phyloP scores from a whole-genome alignment of 1,140 invertebrate species.

The Stegodyphus mimosarum region DNA sequence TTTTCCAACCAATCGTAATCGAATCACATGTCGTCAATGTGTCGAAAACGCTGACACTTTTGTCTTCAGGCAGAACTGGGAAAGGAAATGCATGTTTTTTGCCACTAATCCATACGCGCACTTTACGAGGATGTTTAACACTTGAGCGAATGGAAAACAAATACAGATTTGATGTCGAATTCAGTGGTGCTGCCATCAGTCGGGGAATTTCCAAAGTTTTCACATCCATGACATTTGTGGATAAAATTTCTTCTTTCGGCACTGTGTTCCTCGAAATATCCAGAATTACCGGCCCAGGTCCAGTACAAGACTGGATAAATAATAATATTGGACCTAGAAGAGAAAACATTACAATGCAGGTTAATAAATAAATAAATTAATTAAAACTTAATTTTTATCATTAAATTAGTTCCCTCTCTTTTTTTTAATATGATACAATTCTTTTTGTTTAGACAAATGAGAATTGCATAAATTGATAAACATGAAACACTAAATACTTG shows the following conservation, averaged over 20 bases:
- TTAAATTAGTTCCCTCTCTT: too few species aligned
- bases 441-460: too few species aligned
- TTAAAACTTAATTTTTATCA: too few species aligned
- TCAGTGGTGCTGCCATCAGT: conserved; percentile 14
- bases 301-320: conserved; percentile 60
- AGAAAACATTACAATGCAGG: background rate
- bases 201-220: conserved; percentile 62
- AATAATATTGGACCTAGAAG: conserved; percentile 19
- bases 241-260: conserved; percentile 52
- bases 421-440: too few species aligned
- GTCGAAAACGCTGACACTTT: conserved; percentile 63
- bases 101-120: conserved; percentile 59
- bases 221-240: conserved; percentile 57
- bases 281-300: conserved; percentile 61
- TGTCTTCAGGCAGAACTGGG: conserved; percentile 64
- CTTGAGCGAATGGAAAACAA: conserved; percentile 63
- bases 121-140: conserved; percentile 39
- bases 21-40: conserved; percentile 65
- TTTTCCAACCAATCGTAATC: conserved; percentile 66
- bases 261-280: conserved; percentile 47
- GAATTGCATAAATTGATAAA: too few species aligned
- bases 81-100: conserved; percentile 62
- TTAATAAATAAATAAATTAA: background rate
- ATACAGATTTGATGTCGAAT: background rate
- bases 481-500: too few species aligned